Evolutionary conservation across 2,797 vertebrate species (phyloP).

Genomic region (Coregonus ussuriensis): DNA sequence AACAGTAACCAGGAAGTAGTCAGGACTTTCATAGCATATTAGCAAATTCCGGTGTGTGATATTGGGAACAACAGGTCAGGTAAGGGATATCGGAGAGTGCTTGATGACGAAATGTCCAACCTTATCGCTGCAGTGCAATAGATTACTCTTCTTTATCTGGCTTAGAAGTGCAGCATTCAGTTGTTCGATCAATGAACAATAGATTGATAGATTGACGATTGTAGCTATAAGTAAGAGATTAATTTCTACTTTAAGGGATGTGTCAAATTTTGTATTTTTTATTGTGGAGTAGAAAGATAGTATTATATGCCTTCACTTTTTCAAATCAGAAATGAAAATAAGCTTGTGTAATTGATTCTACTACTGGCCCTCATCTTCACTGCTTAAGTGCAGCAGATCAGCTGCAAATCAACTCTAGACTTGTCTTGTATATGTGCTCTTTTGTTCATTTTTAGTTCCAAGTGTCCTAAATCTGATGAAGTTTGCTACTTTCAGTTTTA

Average conservation of each 20-base stretch:
- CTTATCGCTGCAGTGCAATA: background rate
- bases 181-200: background rate
- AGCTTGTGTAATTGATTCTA: background rate
- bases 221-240: background rate
- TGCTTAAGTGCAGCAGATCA: background rate
- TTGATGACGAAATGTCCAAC: background rate
- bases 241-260: background rate
- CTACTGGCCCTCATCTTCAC: background rate
- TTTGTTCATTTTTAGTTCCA: background rate
- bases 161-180: background rate
- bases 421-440: background rate
- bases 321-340: background rate
- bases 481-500: no score
- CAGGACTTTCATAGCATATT: background rate
- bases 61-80: background rate
- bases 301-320: background rate
- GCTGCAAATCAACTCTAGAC: background rate
- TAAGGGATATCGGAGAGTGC: background rate
- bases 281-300: no score
- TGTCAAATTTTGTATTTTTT: background rate
- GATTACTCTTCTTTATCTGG: background rate
- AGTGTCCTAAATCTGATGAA: background rate
- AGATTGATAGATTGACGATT: background rate
- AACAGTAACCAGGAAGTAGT: no score
- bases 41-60: background rate